Percentiles rank a stretch among this genome's conserved stretches.
phyloP scores from a whole-genome alignment of 2,888 invertebrate genomes.

The Volucella inanis region DNA sequence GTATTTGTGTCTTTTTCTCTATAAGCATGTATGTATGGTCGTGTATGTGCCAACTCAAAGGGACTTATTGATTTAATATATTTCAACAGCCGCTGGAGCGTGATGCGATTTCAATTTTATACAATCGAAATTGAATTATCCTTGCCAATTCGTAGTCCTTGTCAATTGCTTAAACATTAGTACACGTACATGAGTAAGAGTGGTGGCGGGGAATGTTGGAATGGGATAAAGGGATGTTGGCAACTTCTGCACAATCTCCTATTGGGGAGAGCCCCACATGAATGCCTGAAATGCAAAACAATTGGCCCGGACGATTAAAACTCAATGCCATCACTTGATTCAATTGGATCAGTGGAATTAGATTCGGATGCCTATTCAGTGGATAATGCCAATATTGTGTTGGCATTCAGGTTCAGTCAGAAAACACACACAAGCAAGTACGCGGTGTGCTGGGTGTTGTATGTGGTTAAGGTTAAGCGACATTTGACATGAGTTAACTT shows the following conservation, averaged over 20 bases:
- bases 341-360: constrained; percentile 42
- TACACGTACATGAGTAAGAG: not conserved
- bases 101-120: constrained; percentile 64
- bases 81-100: constrained; percentile 47
- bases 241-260: constrained; percentile 7
- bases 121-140: constrained; percentile 71
- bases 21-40: not conserved
- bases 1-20: too few relatives aligned
- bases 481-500: constrained; percentile 33
- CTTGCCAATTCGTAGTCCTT: constrained; percentile 61
- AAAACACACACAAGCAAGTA: constrained; percentile 16
- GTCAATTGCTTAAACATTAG: constrained; percentile 57
- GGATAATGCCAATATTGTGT: not conserved
- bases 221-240: not conserved
- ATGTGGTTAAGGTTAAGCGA: constrained; percentile 3
- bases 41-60: constrained; percentile 48
- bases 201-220: not conserved
- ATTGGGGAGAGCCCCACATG: not conserved
- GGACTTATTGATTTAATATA: constrained; percentile 66
- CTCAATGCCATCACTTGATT: constrained; percentile 50
- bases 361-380: constrained; percentile 19
- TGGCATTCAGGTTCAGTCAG: constrained; percentile 13
- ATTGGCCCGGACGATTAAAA: constrained; percentile 66
- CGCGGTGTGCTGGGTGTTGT: not conserved
- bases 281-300: constrained; percentile 47